Conservation (phyloP, 2,888 invertebrate genomes). For the Stenolophus ochropezus region DNA sequence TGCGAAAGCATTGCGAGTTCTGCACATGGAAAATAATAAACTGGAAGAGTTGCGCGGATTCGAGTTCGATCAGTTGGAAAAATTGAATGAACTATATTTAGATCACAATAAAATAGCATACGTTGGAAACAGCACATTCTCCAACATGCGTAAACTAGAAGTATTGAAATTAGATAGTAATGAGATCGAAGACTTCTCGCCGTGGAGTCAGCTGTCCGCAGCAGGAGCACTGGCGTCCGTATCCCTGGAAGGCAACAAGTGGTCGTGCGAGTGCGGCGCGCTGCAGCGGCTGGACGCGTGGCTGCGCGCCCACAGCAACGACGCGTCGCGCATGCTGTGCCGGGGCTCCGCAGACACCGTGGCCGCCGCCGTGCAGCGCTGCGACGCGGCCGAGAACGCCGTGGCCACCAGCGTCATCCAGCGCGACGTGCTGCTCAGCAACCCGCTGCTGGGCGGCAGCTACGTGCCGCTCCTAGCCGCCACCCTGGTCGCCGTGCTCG, state of each 20-base stretch:
- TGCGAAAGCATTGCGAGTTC: slow-evolving; percentile 81
- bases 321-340: slow-evolving; percentile 82
- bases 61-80: slow-evolving; percentile 85
- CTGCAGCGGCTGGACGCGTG: slow-evolving; percentile 82
- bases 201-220: slow-evolving; percentile 79
- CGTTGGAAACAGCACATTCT: slow-evolving; percentile 86
- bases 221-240: slow-evolving; percentile 79
- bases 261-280: slow-evolving; percentile 89
- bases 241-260: slow-evolving; percentile 85
- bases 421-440: slow-evolving; percentile 77
- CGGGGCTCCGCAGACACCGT: slow-evolving; percentile 74
- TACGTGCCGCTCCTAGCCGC: slow-evolving; percentile 85
- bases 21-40: slow-evolving; percentile 86
- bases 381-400: slow-evolving; percentile 81
- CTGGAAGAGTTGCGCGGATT: slow-evolving; percentile 83
- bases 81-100: slow-evolving; percentile 84
- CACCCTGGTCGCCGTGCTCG: slow-evolving; percentile 81
- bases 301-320: slow-evolving; percentile 81
- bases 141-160: slow-evolving; percentile 82
- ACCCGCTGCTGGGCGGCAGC: slow-evolving; percentile 80
- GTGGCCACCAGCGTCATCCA: slow-evolving; percentile 77
- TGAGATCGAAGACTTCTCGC: slow-evolving; percentile 84
- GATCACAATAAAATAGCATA: slow-evolving; percentile 84
- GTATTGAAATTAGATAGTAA: slow-evolving; percentile 86
- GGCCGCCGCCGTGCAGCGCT: slow-evolving; percentile 75